phyloP scores from a whole-genome alignment of 92 coral and sea anemone genomes.

The Muricea muricata region DNA sequence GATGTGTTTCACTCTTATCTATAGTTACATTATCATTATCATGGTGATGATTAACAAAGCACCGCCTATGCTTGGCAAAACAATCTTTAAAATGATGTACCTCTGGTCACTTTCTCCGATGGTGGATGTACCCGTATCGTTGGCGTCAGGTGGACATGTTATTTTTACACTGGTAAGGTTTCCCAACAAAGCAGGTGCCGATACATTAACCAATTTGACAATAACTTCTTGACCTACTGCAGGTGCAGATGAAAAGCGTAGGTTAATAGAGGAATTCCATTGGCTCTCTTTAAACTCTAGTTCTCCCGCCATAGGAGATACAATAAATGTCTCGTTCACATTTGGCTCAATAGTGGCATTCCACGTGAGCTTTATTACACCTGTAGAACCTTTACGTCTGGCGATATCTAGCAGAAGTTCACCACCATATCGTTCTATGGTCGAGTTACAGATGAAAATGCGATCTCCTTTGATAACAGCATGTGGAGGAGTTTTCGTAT shows the following conservation, averaged over 20 bases:
- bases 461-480: constrained; percentile 72
- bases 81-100: not conserved
- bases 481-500: not conserved
- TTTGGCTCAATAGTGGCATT: constrained; percentile 68
- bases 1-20: too few species aligned
- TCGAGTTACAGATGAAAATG: constrained; percentile 64
- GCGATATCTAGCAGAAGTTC: constrained; percentile 75
- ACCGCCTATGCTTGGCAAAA: constrained; percentile 5
- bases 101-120: not conserved
- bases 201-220: not conserved
- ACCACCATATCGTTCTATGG: constrained; percentile 56
- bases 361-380: constrained; percentile 80
- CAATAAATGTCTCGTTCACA: constrained; percentile 42
- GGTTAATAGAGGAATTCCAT: constrained; percentile 76
- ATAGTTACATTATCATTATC: too few species aligned
- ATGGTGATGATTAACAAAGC: not conserved
- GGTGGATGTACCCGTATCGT: not conserved
- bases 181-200: constrained; percentile 23
- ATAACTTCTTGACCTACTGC: not conserved
- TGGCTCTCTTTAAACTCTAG: constrained; percentile 71
- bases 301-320: constrained; percentile 75
- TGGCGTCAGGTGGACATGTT: not conserved
- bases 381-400: constrained; percentile 89
- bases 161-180: constrained; percentile 15
- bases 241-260: constrained; percentile 54